Evolutionary conservation across 2,888 invertebrate species (phyloP), one percentile per base, ranked within the genome.

Genomic region (Morpho helenor): DNA sequence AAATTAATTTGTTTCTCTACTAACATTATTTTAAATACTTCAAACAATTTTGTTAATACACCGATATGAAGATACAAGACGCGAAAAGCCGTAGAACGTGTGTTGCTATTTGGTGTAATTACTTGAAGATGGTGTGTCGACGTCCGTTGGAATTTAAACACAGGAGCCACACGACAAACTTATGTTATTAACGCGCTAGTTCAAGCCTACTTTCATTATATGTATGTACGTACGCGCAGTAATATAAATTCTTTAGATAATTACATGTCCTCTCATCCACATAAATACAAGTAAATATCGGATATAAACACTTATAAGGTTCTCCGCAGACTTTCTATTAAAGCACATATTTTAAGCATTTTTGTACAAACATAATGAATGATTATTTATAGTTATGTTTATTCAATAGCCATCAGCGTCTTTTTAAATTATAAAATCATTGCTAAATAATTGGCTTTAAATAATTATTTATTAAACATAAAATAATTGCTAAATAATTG

Each of bases 91-190:
- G 70, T 70, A 75, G 72, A 73, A 74, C 75, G 74, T 78, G 76
- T 73, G 75, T 73, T 74, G 79, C 79, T 76, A 82, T 82, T 80
- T 74, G 73, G 74, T 77, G 82, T 87, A 87, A 87, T 88, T 84
- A 87, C 77, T 76, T 69, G 72, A 71, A 71, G 68, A 70, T 64
- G 70, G 62, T 66, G 66, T 63, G 61, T 68, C 66, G 61, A 54
- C 66, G 73, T 75, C 71, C 70, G 71, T 64, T 62, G 78, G 77
- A 80, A 84, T 84, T 83, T 80, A 77, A 80, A 78, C 77, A 75
- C 75, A 69, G 66, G 70, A 69, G 66, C 67, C 72, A 66, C 71
- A 69, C 72, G 74, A 76, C 74, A 73, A 85, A 85, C 82, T 85
- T 84, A 73, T 70, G 81, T 82, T 84, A 84, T 84, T 84, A 84